Conservation (phyloP, 2,113 vertebrate genomes). For the Megalops atlanticus region DNA sequence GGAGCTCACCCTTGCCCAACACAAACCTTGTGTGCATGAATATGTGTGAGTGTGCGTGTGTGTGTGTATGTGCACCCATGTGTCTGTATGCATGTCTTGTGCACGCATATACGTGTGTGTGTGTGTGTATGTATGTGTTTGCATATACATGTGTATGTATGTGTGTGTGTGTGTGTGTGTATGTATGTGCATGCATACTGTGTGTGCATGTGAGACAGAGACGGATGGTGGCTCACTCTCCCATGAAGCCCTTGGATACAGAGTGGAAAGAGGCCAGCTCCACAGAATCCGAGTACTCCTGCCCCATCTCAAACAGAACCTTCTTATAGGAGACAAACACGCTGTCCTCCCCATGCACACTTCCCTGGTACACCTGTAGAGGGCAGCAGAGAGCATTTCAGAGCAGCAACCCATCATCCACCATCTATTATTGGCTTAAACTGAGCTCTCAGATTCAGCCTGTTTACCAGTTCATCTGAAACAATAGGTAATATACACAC, state of each 20-base stretch:
- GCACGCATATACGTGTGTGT: no score
- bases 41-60: no score
- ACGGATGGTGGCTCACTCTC: conserved; percentile 74
- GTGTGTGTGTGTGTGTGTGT: no score
- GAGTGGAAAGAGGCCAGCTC: conserved; percentile 74
- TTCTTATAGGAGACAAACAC: conserved; percentile 74
- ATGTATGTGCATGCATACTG: no score
- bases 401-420: neutral
- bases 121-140: no score
- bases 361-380: conserved; percentile 71
- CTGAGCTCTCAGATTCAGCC: neutral
- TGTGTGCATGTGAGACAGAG: no score
- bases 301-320: conserved; percentile 70
- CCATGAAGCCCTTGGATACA: conserved; percentile 66
- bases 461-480: neutral
- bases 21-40: no score
- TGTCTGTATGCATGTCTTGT: no score
- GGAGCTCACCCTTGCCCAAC: no score
- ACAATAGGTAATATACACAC: no score
- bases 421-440: neutral
- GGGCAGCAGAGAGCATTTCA: neutral
- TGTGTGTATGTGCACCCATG: no score
- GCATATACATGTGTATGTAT: no score
- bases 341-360: conserved; percentile 44
- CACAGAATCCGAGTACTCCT: conserved; percentile 55